Percentiles rank a stretch among this genome's conserved stretches.
Conservation (phyloP, 1,140 invertebrate genomes). For the Caenorhabditis brenneri region DNA sequence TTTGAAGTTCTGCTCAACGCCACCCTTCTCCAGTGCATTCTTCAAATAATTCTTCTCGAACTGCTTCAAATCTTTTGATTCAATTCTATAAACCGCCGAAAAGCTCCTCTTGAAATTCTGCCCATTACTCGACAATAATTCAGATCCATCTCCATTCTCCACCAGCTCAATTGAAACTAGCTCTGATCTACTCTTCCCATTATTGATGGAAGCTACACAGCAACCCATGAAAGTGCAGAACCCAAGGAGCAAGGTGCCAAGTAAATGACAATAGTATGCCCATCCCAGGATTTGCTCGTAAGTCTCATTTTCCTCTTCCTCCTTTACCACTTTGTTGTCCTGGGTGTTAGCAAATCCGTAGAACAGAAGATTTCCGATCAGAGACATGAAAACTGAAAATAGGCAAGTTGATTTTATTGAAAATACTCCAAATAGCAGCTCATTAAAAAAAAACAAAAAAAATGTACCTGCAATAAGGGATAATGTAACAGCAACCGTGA, state of each 20-base stretch:
- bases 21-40: constrained; percentile 30
- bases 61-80: constrained; percentile 64
- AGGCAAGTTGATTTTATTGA: no score
- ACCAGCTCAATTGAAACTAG: background rate
- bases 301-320: constrained; percentile 70
- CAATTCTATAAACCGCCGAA: constrained; percentile 68
- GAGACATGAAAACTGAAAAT: constrained; percentile 59
- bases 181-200: constrained; percentile 25
- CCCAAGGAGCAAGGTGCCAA: constrained; percentile 61
- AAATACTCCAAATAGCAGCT: background rate
- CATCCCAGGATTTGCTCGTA: constrained; percentile 70
- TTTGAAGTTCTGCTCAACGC: constrained; percentile 60
- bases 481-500: constrained; percentile 65
- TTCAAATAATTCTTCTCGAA: constrained; percentile 63
- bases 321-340: constrained; percentile 69
- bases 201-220: constrained; percentile 60
- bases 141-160: constrained; percentile 8
- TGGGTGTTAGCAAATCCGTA: constrained; percentile 67
- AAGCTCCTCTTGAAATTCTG: constrained; percentile 60
- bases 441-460: background rate
- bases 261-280: constrained; percentile 68
- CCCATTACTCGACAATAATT: background rate
- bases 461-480: constrained; percentile 59
- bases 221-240: constrained; percentile 65
- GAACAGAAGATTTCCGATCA: constrained; percentile 62